Evolutionary conservation across 2,797 vertebrate species (phyloP).

Genomic region (Austrolebias charrua): DNA sequence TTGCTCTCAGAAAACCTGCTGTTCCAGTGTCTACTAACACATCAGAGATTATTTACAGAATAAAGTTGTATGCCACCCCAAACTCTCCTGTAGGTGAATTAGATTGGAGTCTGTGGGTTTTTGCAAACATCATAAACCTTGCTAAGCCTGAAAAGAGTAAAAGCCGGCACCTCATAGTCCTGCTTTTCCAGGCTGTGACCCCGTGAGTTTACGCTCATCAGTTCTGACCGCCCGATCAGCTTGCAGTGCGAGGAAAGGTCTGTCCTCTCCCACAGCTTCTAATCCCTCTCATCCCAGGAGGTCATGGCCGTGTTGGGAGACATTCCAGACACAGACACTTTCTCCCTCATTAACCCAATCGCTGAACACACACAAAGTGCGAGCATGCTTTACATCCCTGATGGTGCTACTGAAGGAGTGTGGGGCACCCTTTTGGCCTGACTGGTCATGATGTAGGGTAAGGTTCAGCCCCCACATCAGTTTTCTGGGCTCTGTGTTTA

Average conservation of each 20-base stretch:
- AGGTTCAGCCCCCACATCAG: slow-evolving; percentile 28
- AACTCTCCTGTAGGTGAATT: slow-evolving; percentile 13
- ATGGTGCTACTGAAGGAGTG: slow-evolving; percentile 12
- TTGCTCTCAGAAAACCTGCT: slow-evolving; percentile 2
- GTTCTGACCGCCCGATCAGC: slow-evolving; percentile 37
- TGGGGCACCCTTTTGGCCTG: slow-evolving; percentile 8
- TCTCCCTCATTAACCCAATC: slow-evolving; percentile 60
- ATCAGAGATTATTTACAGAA: not conserved
- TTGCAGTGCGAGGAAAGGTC: slow-evolving; percentile 28
- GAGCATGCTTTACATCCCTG: slow-evolving; percentile 28
- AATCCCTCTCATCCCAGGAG: slow-evolving; percentile 58
- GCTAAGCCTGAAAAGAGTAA: slow-evolving; percentile 6
- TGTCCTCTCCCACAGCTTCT: slow-evolving; percentile 53
- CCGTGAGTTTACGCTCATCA: slow-evolving; percentile 40
- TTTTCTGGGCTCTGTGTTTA: slow-evolving; percentile 32
- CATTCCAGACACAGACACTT: slow-evolving; percentile 58
- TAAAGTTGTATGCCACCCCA: not conserved
- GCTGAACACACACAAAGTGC: slow-evolving; percentile 58
- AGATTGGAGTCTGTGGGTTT: slow-evolving; percentile 7
- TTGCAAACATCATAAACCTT: slow-evolving; percentile 31
- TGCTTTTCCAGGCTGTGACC: slow-evolving; percentile 16
- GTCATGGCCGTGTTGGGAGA: slow-evolving; percentile 54
- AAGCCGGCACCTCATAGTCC: slow-evolving; percentile 22
- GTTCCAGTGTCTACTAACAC: slow-evolving; percentile 2
- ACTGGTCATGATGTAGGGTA: slow-evolving; percentile 22